A percentile compares a stretch with the other conserved stretches of the same genome.
Conservation (phyloP, 2,797 vertebrate species). For the Pitangus sulphuratus region DNA sequence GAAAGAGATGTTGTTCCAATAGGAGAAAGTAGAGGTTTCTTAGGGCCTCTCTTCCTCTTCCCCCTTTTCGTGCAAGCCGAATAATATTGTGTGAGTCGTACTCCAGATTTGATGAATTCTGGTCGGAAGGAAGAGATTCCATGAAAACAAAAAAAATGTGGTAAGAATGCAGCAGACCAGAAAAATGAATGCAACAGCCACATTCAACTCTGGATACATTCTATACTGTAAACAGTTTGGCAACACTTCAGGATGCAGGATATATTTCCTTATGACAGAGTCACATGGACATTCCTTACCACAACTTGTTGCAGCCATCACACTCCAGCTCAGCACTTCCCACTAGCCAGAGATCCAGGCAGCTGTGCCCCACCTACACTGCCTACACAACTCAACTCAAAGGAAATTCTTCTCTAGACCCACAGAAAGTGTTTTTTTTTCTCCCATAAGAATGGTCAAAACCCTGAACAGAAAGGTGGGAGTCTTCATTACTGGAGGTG, state of each 20-base stretch:
- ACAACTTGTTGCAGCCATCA: background rate
- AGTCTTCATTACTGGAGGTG: background rate
- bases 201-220: background rate
- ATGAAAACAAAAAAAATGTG: background rate
- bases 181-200: background rate
- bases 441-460: background rate
- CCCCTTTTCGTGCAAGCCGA: background rate
- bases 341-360: background rate
- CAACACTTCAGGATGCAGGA: background rate
- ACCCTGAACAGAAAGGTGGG: background rate
- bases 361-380: background rate
- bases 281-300: background rate
- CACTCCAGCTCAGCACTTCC: background rate
- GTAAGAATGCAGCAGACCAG: background rate
- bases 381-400: background rate
- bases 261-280: background rate
- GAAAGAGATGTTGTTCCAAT: background rate
- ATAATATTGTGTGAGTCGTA: background rate
- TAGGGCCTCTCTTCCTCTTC: background rate
- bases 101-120: background rate
- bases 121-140: background rate
- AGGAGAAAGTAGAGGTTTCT: background rate
- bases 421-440: accelerated
- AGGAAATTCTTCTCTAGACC: background rate
- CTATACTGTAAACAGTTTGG: background rate